Evolutionary conservation across 2,797 vertebrate species (phyloP), one percentile per base, ranked within the genome.

Genomic region (Acipenser transmontanus): DNA sequence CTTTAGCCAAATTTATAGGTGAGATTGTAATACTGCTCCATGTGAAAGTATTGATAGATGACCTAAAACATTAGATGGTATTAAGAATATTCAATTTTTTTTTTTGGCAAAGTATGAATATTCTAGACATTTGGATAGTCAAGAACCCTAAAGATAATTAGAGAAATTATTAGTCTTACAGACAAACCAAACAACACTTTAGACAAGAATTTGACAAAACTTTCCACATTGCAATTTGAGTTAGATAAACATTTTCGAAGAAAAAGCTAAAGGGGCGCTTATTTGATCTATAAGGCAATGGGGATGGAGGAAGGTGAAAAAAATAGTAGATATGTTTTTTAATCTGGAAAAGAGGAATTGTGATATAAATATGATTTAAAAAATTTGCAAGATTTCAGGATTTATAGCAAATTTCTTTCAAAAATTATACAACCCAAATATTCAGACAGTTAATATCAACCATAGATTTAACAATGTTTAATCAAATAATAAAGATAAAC

Each of bases 1-100:
- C 63, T 17, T 64, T 6, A 5, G 49, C 63, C 7, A 64, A 52
- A 64, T 8, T 64, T 17, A 51, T 49, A 17, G 63, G 63, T 6
- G 63, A 17, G 63, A 64, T 52, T 64, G 54, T 51, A 64, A 64
- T 34, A 14, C 63, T 51, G 6, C 52, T 14, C 34, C 34, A 8
- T 11, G 2, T 20, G 13, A 52, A 14, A 52, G 11, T 12, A 20
- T 51, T 9, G 49, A 54, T 51, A 49, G 17, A 54, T 20, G 50
- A 3, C 13, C 50, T 34, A 52, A 52, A 51, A 64, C 11, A 50
- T 50, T 10, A 34, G 34, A 34, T 34, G 2, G 4, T 34, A 34
- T 4, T 34, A 34, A 34, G 34, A 34, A 34, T 34, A 34, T 34
- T 34, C 34, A 2, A 34, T 34, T 34, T 34, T 34, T 34, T 4